Evolutionary conservation across 2,113 vertebrate genomes (phyloP), one percentile per base, ranked within the genome.

Genomic region (Tyto alba): DNA sequence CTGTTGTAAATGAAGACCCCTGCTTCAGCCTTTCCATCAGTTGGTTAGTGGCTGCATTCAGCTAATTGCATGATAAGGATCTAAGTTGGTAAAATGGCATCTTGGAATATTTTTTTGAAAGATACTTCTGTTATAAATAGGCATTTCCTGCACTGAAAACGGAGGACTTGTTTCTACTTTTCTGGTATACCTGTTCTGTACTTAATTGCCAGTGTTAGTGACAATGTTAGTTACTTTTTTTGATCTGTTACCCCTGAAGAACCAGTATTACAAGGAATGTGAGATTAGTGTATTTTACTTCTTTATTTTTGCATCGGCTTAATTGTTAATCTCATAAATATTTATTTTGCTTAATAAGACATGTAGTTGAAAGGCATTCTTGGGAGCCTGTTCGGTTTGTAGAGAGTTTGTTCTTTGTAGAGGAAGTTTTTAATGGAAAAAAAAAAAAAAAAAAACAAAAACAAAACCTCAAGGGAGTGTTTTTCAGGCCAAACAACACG

Each of bases 161-260:
- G 9, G 55, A 64, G 32, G 10, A 10, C 8, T 75, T 0, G 0
- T 78, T 90, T 79, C 63, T 83, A 0, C 18, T 69, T 40, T 12
- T 19, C 45, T 73, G 4, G 6, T 60, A 2, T 29, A 27, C 23
- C 21, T 72, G 13, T 78, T 81, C 22, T 50, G 20, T 75, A 19
- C n/a, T 52, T 89, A 47, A 71, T 43, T 94, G 53, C 36, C 10
- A 16, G 5, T 34, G 20, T 53, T 38, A 50, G 45, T 45, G 60
- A 72, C 21, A 68, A 57, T 34, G 7, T 23, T 68, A n/a, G 6
- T 63, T 63, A 7, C 7, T 40, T 56, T 60, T 66, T 56, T 66
- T 67, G 0, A 17, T 78, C 18, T 89, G 7, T 53, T 94, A 34
- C 8, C 9, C 4, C 13, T 72, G 48, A 81, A 71, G 43, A 75